Conservation (phyloP, 2,113 vertebrate genomes). For the Oncorhynchus clarkii region DNA sequence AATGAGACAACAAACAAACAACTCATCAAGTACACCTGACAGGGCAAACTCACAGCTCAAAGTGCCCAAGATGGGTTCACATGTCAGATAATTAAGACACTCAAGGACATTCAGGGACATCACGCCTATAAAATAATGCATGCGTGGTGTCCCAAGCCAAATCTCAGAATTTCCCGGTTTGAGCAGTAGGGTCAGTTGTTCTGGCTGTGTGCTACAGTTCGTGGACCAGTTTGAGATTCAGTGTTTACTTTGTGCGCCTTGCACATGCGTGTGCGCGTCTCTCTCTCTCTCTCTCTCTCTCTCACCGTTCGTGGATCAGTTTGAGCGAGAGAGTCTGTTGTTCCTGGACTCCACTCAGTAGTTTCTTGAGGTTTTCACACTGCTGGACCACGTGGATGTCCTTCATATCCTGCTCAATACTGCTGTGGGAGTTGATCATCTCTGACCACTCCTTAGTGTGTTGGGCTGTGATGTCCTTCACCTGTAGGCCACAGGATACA, state of each 20-base stretch:
- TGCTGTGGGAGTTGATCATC: slow-evolving; percentile 88
- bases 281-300: not conserved
- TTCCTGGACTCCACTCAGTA: slow-evolving; percentile 85
- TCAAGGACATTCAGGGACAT: too few relatives aligned
- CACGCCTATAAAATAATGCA: not conserved
- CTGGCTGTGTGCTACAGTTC: not conserved
- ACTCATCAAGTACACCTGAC: too few relatives aligned
- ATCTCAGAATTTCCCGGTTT: too few relatives aligned
- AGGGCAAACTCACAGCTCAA: too few relatives aligned
- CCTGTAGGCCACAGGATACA: slow-evolving; percentile 64
- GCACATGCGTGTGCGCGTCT: not conserved
- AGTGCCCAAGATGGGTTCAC: too few relatives aligned
- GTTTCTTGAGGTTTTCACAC: slow-evolving; percentile 89
- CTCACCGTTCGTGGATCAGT: slow-evolving; percentile 91
- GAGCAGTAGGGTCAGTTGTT: too few relatives aligned
- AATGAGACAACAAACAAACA: not conserved
- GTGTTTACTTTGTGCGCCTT: not conserved
- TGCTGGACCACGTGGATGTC: slow-evolving; percentile 91
- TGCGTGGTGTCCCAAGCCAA: not conserved
- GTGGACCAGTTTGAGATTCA: not conserved
- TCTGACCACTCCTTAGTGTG: slow-evolving; percentile 99
- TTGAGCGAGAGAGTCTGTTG: slow-evolving; percentile 93
- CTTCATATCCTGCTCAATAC: slow-evolving; percentile 88
- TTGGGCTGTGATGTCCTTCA: slow-evolving; percentile 93
- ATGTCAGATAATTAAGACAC: too few relatives aligned